These are phyloP conservation scores for Steinernema feltiae DNA, from an alignment of 1,140 invertebrate species.

Conservation along the genomic window DNA sequence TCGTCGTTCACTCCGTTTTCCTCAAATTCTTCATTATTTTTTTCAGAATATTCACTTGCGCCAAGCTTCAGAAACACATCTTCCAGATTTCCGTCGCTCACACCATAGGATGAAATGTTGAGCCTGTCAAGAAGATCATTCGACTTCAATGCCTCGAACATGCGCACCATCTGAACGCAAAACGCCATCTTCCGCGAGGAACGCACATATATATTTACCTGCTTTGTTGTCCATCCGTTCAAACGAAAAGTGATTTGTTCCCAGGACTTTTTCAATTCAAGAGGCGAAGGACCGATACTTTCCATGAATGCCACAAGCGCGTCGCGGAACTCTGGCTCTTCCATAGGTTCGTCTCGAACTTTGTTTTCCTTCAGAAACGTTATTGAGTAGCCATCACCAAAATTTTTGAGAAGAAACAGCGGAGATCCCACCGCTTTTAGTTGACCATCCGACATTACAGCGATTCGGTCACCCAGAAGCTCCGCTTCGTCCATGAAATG, in stretches of 20 bases:
- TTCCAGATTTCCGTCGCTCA: not conserved
- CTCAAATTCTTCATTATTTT: not conserved
- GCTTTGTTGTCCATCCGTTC: not conserved
- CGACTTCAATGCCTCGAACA: not conserved
- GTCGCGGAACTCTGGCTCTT: no score
- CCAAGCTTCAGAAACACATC: not conserved
- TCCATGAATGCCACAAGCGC: no score
- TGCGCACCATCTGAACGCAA: not conserved
- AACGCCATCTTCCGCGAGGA: not conserved
- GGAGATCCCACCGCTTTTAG: constrained; percentile 65
- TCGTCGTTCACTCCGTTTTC: not conserved
- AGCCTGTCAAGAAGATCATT: not conserved
- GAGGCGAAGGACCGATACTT: no score
- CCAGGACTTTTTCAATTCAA: no score
- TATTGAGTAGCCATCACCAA: not conserved
- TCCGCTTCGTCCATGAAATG: constrained; percentile 63
- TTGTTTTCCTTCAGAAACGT: no score
- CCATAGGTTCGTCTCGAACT: no score
- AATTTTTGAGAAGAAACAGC: constrained; percentile 64
- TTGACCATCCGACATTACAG: constrained; percentile 65
- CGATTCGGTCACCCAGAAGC: constrained; percentile 61
- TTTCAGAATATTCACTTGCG: not conserved
- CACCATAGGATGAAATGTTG: not conserved
- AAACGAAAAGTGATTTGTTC: not conserved
- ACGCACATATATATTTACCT: not conserved